Evolutionary conservation across 2,888 invertebrate species (phyloP).

Genomic region (Myopa testacea): DNA sequence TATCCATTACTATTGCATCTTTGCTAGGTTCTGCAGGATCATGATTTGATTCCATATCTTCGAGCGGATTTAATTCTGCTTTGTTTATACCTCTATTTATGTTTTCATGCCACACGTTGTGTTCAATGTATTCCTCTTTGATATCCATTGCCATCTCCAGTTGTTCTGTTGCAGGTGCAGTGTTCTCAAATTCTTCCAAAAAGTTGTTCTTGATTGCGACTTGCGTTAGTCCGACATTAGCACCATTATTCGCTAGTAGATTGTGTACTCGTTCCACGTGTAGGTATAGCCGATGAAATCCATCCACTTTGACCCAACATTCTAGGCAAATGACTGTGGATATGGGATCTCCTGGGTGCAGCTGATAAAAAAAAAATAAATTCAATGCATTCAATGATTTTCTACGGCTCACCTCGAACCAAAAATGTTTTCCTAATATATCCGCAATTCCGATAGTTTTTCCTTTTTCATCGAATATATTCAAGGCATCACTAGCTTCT

Average conservation of each 20-base stretch:
- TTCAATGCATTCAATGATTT: background rate
- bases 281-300: conserved; percentile 59
- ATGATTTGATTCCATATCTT: conserved; percentile 50
- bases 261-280: conserved; percentile 60
- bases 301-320: conserved; percentile 60
- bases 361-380: conserved; percentile 44
- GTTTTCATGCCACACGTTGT: conserved; percentile 30
- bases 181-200: background rate
- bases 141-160: conserved; percentile 33
- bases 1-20: background rate
- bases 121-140: conserved; percentile 47
- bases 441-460: conserved; percentile 56
- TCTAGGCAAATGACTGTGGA: conserved; percentile 60
- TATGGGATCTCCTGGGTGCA: conserved; percentile 56
- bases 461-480: conserved; percentile 61
- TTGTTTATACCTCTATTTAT: conserved; percentile 34
- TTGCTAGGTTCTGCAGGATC: conserved; percentile 30
- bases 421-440: conserved; percentile 63
- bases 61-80: conserved; percentile 55
- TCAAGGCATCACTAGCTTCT: conserved; percentile 56
- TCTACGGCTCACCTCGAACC: conserved; percentile 61
- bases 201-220: background rate
- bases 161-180: background rate
- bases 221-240: background rate
- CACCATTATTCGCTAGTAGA: conserved; percentile 51